Percentiles rank a stretch among this genome's conserved stretches.
phyloP scores from a whole-genome alignment of 1,140 invertebrate species.

The Platorchestia sp. region DNA sequence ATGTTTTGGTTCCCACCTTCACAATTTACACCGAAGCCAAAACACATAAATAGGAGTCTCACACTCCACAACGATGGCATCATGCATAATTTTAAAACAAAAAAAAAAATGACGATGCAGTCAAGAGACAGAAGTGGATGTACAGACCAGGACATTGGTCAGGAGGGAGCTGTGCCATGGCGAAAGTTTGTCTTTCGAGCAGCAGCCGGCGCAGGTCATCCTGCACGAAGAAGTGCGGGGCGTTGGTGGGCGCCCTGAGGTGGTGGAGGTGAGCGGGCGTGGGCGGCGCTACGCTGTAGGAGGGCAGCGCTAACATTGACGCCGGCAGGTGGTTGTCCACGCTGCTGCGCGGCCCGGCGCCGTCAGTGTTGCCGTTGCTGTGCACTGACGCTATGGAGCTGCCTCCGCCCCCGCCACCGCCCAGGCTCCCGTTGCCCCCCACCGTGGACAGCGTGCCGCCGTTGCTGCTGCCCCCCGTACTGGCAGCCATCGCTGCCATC shows the following conservation, averaged over 20 bases:
- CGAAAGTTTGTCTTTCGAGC: conserved; percentile 82
- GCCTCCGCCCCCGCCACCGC: conserved; percentile 61
- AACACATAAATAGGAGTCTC: neutral
- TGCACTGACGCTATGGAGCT: conserved; percentile 72
- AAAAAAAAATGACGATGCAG: neutral
- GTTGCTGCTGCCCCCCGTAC: conserved; percentile 46
- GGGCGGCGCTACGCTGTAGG: conserved; percentile 64
- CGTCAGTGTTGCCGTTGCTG: conserved; percentile 58
- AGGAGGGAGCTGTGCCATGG: conserved; percentile 79
- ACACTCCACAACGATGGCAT: too few relatives aligned
- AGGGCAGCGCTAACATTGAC: conserved; percentile 60
- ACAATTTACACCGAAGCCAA: neutral
- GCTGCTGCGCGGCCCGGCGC: conserved; percentile 10
- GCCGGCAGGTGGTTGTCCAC: conserved; percentile 55
- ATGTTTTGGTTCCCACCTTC: neutral
- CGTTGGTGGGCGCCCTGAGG: conserved; percentile 66
- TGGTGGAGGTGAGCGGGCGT: conserved; percentile 64
- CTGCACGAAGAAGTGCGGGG: conserved; percentile 79
- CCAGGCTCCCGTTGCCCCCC: neutral
- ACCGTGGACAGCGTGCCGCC: conserved; percentile 70
- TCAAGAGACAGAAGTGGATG: neutral
- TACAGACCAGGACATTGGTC: conserved; percentile 75
- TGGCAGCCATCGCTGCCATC: conserved; percentile 70
- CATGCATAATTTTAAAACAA: too few relatives aligned
- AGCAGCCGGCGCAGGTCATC: conserved; percentile 84